A percentile compares a stretch with the other conserved stretches of the same genome.
Evolutionary conservation across 2,797 vertebrate species (phyloP).

Genomic region (Periophthalmus magnuspinnatus): DNA sequence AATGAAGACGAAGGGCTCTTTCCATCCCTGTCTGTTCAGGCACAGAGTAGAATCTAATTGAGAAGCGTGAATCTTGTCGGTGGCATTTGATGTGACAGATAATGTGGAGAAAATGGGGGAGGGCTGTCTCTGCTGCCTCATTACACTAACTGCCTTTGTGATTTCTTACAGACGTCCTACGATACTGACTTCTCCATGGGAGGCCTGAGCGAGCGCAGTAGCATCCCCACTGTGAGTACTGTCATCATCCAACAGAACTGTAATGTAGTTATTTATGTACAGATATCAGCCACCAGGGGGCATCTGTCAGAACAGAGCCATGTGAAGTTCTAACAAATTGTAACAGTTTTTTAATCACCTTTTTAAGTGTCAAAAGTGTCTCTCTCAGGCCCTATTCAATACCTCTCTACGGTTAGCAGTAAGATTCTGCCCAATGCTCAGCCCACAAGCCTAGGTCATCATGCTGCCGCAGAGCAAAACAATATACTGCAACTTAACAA

Average conservation of each 20-base stretch:
- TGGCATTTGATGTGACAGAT: slow-evolving; percentile 5
- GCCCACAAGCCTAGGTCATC: too few species aligned
- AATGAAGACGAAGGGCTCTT: background rate
- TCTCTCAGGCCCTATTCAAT: too few species aligned
- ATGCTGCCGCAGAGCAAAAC: too few species aligned
- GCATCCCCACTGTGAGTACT: slow-evolving; percentile 68
- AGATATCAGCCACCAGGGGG: background rate
- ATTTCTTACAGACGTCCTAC: slow-evolving; percentile 63
- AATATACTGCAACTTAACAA: too few species aligned
- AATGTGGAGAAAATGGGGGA: background rate
- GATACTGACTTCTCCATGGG: slow-evolving; percentile 68
- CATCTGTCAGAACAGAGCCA: too few species aligned
- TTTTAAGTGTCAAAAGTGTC: too few species aligned
- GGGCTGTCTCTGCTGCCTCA: background rate
- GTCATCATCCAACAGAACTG: background rate
- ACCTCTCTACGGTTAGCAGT: too few species aligned
- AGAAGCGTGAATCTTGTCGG: background rate
- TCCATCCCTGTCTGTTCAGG: background rate
- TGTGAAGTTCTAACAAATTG: too few species aligned
- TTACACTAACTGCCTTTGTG: background rate
- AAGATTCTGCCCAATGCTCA: too few species aligned
- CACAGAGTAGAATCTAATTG: slow-evolving; percentile 20
- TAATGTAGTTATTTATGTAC: background rate
- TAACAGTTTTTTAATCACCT: too few species aligned
- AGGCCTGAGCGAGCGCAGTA: slow-evolving; percentile 58